Conservation (phyloP, 2,113 vertebrate genomes). For the Brachypteracias leptosomus region DNA sequence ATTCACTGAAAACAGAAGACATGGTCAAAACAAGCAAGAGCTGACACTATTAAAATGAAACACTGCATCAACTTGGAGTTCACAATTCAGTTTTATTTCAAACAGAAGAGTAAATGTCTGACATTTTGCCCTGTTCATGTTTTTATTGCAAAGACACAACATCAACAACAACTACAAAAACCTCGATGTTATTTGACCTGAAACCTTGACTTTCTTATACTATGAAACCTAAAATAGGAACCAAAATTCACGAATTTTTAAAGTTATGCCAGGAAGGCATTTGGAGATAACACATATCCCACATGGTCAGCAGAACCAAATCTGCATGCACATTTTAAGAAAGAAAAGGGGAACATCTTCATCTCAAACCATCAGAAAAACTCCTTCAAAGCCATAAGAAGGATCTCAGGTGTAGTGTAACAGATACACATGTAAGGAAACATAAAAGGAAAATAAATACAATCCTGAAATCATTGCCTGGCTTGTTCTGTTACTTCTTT, state of each 20-base stretch:
- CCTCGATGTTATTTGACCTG: background rate
- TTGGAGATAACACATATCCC: background rate
- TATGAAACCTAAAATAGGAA: background rate
- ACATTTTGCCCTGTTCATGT: conserved; percentile 26
- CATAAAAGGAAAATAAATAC: background rate
- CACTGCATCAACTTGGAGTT: conserved; percentile 19
- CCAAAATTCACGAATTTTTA: background rate
- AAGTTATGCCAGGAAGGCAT: background rate
- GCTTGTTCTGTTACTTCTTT: conserved; percentile 37
- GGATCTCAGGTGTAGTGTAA: background rate
- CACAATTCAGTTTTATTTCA: conserved; percentile 56
- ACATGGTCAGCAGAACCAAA: background rate
- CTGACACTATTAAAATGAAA: conserved; percentile 53
- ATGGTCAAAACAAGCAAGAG: background rate
- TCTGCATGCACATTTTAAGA: background rate
- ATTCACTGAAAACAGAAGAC: conserved; percentile 32
- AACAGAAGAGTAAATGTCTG: conserved; percentile 35
- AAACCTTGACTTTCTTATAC: background rate
- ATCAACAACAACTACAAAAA: background rate
- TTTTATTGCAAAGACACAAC: conserved; percentile 1
- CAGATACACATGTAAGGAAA: background rate
- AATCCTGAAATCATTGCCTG: background rate
- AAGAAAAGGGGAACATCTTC: background rate
- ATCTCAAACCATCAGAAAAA: background rate
- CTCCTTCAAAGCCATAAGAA: background rate